Percentiles rank a stretch among this genome's conserved stretches.
phyloP scores from a whole-genome alignment of 23 tunicate species.

The Ciona savignyi region DNA sequence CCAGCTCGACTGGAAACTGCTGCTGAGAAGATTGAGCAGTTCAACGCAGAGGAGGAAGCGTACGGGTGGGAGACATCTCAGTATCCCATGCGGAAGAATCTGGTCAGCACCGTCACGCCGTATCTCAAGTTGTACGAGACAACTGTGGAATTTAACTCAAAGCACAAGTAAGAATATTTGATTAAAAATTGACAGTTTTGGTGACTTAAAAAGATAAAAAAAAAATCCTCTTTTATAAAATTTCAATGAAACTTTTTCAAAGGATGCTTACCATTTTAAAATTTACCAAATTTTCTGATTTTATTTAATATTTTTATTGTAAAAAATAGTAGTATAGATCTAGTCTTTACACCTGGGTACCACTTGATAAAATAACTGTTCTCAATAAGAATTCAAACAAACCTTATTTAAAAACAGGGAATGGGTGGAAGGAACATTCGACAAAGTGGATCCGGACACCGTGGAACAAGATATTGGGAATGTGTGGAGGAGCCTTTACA shows the following conservation, averaged over 20 bases:
- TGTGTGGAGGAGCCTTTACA: conserved; percentile 88
- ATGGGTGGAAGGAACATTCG: conserved; percentile 90
- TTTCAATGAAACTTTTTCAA: no score
- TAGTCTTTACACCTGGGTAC: no score
- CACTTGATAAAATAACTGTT: no score
- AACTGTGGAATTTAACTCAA: conserved; percentile 82
- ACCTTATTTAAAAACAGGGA: no score
- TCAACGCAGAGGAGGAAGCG: conserved; percentile 93
- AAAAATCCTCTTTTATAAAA: no score
- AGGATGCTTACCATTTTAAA: no score
- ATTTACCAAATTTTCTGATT: no score
- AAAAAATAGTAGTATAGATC: no score
- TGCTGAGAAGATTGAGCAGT: conserved; percentile 92
- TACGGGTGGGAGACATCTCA: conserved; percentile 95
- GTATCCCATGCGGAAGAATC: conserved; percentile 80
- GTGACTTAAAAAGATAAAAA: no score
- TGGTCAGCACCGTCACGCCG: conserved; percentile 69
- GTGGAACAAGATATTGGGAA: conserved; percentile 95
- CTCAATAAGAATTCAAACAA: no score
- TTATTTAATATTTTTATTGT: no score
- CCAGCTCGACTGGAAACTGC: conserved; percentile 85
- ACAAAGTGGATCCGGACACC: conserved; percentile 87
- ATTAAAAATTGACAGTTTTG: no score
- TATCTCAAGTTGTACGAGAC: conserved; percentile 76
- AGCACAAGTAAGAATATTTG: conserved; percentile 85